Evolutionary conservation across 2,888 invertebrate species (phyloP), one percentile per base, ranked within the genome.

Genomic region (Heliothis peltigera): DNA sequence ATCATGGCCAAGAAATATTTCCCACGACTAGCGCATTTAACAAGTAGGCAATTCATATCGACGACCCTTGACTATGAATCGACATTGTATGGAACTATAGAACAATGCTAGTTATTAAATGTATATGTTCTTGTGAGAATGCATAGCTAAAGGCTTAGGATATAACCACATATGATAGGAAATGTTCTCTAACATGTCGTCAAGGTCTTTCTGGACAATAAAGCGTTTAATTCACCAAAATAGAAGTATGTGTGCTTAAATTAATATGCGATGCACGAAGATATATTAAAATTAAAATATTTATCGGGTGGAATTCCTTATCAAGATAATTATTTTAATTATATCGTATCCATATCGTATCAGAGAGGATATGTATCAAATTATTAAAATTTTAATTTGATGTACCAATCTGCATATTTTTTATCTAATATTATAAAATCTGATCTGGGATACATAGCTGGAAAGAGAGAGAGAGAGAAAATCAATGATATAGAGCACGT

Each of bases 41-140:
- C 80, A 79, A 54, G 85, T 83, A 77, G 85, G 80, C 85, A 87
- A 89, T 89, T 89, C 87, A 87, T 87, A 86, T 84, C 84, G 86
- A 77, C 75, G 86, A 82, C 84, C 86, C 86, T 82, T 86, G 82
- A 62, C 64, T 85, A 88, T 87, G 89, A 89, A 89, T 88, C 77
- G 84, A 80, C 87, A 87, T 91, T 91, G 91, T 91, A 70, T 77
- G 58, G 71, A 82, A 78, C 80, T 91, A 69, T 75, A 59, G 75
- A 83, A 79, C 81, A 83, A 81, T 80, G 82, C 79, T 69, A 75
- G 75, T 79, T 72, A 82, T 80, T 82, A 83, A 82, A 64, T 75
- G 68, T 70, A 68, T 79, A 68, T 79, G 64, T 79, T 78, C 78
- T 66, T 83, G 67, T 84, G 83, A 70, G 78, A 84, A 78, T 70